These are phyloP conservation scores for Sarcophaga caerulescens DNA, from an alignment of 2,888 invertebrate species.

Conservation along the genomic window DNA sequence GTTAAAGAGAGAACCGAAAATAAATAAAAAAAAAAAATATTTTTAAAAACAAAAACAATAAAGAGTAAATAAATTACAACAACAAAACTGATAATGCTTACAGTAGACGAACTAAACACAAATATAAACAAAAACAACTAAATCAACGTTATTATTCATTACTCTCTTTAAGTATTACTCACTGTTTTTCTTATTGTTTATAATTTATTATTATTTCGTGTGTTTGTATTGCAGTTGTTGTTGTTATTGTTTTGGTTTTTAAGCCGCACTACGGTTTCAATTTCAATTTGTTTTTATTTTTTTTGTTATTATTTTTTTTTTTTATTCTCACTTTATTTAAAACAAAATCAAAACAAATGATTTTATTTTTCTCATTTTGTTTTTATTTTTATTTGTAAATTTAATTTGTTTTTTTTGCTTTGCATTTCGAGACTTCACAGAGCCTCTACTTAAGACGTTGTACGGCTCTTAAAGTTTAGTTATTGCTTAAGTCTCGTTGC, in stretches of 20 bases:
- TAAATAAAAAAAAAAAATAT: neutral
- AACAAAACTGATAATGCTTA: neutral
- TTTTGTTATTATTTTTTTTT: neutral
- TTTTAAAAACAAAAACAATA: conserved; percentile 1
- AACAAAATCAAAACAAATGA: conserved; percentile 22
- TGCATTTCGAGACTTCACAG: conserved; percentile 44
- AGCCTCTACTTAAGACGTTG: conserved; percentile 61
- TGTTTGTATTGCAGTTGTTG: conserved; percentile 1
- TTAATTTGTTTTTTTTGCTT: conserved; percentile 14
- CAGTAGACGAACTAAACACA: too few species aligned
- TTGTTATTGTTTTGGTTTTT: conserved; percentile 42
- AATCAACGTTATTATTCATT: conserved; percentile 30
- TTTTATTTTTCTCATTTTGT: conserved; percentile 37
- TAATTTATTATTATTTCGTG: neutral
- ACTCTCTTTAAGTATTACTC: conserved; percentile 4
- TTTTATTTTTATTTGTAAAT: neutral
- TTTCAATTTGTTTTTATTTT: conserved; percentile 4
- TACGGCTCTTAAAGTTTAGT: conserved; percentile 26
- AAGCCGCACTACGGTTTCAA: conserved; percentile 50
- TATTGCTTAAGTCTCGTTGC: conserved; percentile 57
- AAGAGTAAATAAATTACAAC: conserved; percentile 18
- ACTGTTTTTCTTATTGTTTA: conserved; percentile 12
- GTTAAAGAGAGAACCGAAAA: neutral
- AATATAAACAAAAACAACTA: conserved; percentile 9
- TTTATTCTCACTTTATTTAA: conserved; percentile 33